phyloP scores from a whole-genome alignment of 2,113 vertebrate species.

The Malurus melanocephalus region DNA sequence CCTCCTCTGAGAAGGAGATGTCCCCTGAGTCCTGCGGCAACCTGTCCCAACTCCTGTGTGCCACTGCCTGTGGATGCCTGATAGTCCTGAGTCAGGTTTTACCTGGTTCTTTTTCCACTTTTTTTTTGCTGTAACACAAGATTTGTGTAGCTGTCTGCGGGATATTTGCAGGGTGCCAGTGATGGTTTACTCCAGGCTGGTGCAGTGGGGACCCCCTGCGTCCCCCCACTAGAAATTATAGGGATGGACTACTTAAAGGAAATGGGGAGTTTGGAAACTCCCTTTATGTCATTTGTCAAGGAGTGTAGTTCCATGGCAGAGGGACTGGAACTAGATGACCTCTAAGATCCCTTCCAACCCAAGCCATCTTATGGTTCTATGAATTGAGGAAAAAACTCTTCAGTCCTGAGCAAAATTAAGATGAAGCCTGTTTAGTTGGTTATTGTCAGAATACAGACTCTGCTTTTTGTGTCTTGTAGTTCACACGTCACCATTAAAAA shows the following conservation, averaged over 20 bases:
- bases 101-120: not conserved
- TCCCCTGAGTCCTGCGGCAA: not conserved
- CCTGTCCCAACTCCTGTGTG: accelerated
- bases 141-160: not conserved
- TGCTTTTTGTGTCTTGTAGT: not conserved
- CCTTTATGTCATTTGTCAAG: not conserved
- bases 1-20: not conserved
- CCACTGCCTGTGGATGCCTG: not conserved
- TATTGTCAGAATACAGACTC: not conserved
- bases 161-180: not conserved
- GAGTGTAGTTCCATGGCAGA: not conserved
- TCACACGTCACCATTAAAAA: not conserved
- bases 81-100: not conserved
- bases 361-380: not conserved
- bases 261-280: not conserved
- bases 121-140: not conserved
- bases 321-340: not conserved
- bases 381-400: not conserved
- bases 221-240: not conserved
- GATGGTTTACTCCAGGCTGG: not conserved
- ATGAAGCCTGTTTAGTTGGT: not conserved
- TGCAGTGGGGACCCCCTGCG: not conserved
- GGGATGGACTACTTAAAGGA: not conserved
- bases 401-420: not conserved
- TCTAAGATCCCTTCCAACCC: not conserved